Evolutionary conservation across 2,797 vertebrate species (phyloP), one percentile per base, ranked within the genome.

Genomic region (Rallus crepitans): DNA sequence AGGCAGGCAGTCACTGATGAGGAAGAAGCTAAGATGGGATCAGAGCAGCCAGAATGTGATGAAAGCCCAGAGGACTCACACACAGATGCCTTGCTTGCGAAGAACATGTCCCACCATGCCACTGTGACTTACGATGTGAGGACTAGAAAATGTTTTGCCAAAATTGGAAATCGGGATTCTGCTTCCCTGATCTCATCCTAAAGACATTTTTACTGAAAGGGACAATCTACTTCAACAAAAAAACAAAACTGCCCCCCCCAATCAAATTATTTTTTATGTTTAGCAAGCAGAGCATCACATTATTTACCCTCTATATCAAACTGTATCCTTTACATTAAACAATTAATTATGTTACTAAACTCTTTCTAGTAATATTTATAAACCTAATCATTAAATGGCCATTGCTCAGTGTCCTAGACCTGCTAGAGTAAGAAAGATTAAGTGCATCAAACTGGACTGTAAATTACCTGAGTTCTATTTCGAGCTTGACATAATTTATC

Each of bases 401-500:
- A 40, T 61, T 90, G 57, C 60, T 86, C 52, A 73, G 40, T 53
- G 39, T 72, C 66, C 76, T 88, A 72, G 47, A 83, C n/a, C 85
- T 91, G 37, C 65, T 73, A 63, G 45, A 78, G 42, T 72, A 87
- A 63, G n/a, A 79, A 80, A 56, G 47, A 79, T 27, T 52, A 87
- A 70, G 25, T 73, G n/a, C 47, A 84, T 88, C 80, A 82, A 81
- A 79, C 45, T 56, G 66, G 52, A 77, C 64, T 64, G 35, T 77
- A 96, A 94, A 93, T 93, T 77, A 89, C 2, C 0, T 25, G 35
- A 55, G 48, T 91, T 96, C 93, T 95, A 75, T 87, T 94, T 90
- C 64, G 18, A 84, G 66, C 7, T 3, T 92, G 86, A 73, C 64
- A 80, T 94, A 28, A 90, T 64, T 96, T 90, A 96, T 96, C 42